A percentile compares a stretch with the other conserved stretches of the same genome.
Evolutionary conservation across 1,140 invertebrate species (phyloP).

Genomic region (Drosophila pachea): DNA sequence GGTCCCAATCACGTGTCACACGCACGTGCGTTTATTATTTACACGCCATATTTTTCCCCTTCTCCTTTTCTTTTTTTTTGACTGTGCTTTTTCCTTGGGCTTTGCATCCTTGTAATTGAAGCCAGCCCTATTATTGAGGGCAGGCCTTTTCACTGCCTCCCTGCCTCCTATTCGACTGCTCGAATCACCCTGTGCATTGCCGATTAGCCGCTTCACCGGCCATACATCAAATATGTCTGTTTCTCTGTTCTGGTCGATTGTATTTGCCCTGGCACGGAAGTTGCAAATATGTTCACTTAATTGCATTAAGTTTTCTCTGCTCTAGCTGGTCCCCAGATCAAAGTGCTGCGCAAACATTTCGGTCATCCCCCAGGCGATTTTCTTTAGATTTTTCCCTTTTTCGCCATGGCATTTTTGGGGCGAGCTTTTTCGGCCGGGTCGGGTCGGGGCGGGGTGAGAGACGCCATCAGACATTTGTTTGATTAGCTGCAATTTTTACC

Average conservation of each 20-base stretch:
- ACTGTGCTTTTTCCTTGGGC: conserved; percentile 22
- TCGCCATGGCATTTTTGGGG: conserved; percentile 26
- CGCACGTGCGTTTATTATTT: conserved; percentile 78
- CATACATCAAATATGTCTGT: conserved; percentile 68
- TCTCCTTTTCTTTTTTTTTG: conserved; percentile 7
- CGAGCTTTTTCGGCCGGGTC: conserved; percentile 24
- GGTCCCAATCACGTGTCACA: conserved; percentile 70
- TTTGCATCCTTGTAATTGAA: conserved; percentile 58
- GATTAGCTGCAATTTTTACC: conserved; percentile 60
- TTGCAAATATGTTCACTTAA: conserved; percentile 75
- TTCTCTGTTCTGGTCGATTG: conserved; percentile 22
- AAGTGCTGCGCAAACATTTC: conserved; percentile 70
- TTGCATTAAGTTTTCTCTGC: conserved; percentile 64
- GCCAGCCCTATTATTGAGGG: conserved; percentile 62
- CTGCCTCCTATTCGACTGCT: background rate
- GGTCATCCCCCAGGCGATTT: conserved; percentile 24
- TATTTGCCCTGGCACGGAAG: conserved; percentile 49
- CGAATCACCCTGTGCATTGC: conserved; percentile 21
- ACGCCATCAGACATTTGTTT: conserved; percentile 55
- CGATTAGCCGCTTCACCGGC: conserved; percentile 65
- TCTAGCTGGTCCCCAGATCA: conserved; percentile 57
- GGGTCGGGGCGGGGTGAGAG: no score
- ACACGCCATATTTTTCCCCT: conserved; percentile 62
- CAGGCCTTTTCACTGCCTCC: background rate
- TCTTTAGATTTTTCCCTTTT: conserved; percentile 36